Base-by-base conservation (phyloP, 1,140 invertebrate species). In the Lucilia sericata region DNA sequence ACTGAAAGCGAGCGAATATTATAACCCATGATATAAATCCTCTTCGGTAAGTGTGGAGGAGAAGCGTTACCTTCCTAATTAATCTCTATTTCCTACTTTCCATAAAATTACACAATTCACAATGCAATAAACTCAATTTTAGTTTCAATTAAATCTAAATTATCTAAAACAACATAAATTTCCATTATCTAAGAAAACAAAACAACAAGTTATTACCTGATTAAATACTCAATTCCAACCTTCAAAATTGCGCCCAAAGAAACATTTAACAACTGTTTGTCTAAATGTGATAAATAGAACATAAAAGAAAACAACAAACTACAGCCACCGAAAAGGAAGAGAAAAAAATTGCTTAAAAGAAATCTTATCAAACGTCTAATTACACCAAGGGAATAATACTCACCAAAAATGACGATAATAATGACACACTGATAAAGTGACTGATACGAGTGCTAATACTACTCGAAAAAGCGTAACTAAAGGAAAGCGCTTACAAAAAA, bases 281-380 rank as follows among this genome's bases (percentile, higher is more conserved):
- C 14, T 14, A 14, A 60, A 60, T 60, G 55, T n/a, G 13, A 60
- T 60, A 60, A 60, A 60, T 14, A 17, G 14, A n/a, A 17, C 55
- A 60, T 60, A 60, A 60, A 60, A 17, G n/a, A 60, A n/a, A 47
- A 78, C 74, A 76, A 34, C 30, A 14, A 36, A 75, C 74, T 30
- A 75, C 74, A 75, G 10, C 36, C n/a, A 78, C 75, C n/a, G 5
- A 42, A 42, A 10, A 42, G 5, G 10, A 42, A 42, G 42, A 42
- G 10, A 7, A 42, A 42, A 42, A 42, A 8, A 42, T 3, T 8
- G 2, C 42, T 42, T 0, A 42, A 21, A 70, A 70, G 65, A 80
- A 80, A 80, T 80, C 76, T 51, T 80, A 51, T 49, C 76, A 80
- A 80, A 49, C n/a, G 47, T 80, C 76, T 80, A 80, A 80, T 80